Percentiles rank a stretch among this genome's conserved stretches.
These are phyloP conservation scores for Chlorospingus flavigularis DNA, from an alignment of 2,797 vertebrate genomes.

Conservation along the genomic window DNA sequence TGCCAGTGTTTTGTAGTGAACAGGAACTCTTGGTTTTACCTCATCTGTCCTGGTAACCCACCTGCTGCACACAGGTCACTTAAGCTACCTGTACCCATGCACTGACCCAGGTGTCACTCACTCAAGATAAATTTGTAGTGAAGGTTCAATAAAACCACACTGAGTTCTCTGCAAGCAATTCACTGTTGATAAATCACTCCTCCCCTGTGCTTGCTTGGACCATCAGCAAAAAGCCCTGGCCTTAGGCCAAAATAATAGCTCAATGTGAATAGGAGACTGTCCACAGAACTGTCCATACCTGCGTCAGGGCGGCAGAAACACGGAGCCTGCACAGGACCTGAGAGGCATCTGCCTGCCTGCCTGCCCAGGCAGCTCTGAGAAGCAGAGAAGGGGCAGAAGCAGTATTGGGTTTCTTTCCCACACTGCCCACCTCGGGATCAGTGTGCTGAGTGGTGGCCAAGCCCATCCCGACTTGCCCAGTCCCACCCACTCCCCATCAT, in stretches of 20 bases:
- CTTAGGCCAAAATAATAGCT: neutral
- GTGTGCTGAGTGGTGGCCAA: neutral
- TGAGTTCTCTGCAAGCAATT: neutral
- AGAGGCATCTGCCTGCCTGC: neutral
- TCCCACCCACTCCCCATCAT: neutral
- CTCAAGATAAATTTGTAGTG: neutral
- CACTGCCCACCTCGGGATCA: fast-evolving
- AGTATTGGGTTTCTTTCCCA: fast-evolving
- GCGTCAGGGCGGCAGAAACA: fast-evolving
- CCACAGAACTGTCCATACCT: neutral
- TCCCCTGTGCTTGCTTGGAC: neutral
- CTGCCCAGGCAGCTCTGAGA: neutral
- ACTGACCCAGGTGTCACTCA: neutral
- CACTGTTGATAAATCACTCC: neutral
- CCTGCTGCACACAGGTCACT: neutral
- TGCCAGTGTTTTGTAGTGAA: fast-evolving
- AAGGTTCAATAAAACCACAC: neutral
- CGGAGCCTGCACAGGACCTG: fast-evolving
- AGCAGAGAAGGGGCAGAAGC: neutral
- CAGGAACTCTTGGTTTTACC: neutral
- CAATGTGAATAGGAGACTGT: neutral
- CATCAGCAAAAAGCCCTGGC: constrained; percentile 3
- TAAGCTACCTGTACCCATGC: neutral
- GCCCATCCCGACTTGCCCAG: neutral
- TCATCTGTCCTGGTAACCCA: neutral